Evolutionary conservation across 1,140 invertebrate genomes (phyloP).

Genomic region (Agrypnia vestita): DNA sequence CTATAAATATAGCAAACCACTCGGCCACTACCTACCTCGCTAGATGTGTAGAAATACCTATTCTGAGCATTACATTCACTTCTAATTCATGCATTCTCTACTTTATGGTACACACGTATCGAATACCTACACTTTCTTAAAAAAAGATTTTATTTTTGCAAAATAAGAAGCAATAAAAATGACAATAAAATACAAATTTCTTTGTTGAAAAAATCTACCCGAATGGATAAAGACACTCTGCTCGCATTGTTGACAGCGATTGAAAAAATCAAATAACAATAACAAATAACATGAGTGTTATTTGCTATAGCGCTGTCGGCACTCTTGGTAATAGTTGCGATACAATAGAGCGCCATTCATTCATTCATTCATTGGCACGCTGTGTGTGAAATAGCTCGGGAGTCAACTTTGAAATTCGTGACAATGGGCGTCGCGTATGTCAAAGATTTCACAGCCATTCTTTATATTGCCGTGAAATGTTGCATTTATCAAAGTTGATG

Average conservation of each 20-base stretch:
- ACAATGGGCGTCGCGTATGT: conserved; percentile 33
- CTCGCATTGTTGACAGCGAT: conserved; percentile 46
- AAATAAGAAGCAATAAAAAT: background rate
- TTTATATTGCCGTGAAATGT: conserved; percentile 31
- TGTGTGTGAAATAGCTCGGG: conserved; percentile 21
- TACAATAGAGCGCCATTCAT: conserved; percentile 46
- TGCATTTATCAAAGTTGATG: conserved; percentile 12
- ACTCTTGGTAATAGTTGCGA: conserved; percentile 44
- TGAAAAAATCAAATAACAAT: conserved; percentile 52
- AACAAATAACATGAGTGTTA: conserved; percentile 45
- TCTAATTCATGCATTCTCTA: too few species aligned
- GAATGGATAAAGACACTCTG: conserved; percentile 56
- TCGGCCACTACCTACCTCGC: too few species aligned
- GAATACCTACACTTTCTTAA: too few species aligned
- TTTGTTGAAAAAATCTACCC: conserved; percentile 37
- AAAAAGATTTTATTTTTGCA: too few species aligned
- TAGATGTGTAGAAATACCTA: too few species aligned
- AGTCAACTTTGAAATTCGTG: conserved; percentile 40
- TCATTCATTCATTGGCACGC: conserved; percentile 35
- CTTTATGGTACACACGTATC: too few species aligned
- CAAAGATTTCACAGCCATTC: conserved; percentile 41
- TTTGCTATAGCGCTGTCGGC: conserved; percentile 55
- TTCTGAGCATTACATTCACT: too few species aligned
- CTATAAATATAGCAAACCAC: too few species aligned
- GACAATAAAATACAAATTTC: conserved; percentile 53